Evolutionary conservation across 2,888 invertebrate species (phyloP), one percentile per base, ranked within the genome.

Genomic region (Ochropleura leucogaster): DNA sequence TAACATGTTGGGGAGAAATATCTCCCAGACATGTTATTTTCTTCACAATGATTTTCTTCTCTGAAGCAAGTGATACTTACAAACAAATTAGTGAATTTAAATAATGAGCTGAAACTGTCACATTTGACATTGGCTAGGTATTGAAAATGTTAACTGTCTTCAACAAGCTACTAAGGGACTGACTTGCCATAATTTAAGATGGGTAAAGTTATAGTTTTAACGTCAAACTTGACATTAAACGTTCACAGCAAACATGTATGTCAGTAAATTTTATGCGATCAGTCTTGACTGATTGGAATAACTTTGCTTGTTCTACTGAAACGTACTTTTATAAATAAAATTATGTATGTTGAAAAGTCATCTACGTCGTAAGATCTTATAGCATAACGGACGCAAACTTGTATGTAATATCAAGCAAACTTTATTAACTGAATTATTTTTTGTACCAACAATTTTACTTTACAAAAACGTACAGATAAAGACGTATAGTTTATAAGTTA

Each of bases 281-380:
- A 55, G 47, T 53, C n/a, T 47, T 62, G 18, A 20, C 42, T 55
- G 60, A 76, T 79, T 49, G 49, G 9, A 46, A 3, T 46, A 42
- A 64, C 9, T 49, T 63, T 74, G 18, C 57, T 60, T 60, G 20
- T 40, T 82, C 16, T 67, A 64, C n/a, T 53, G n/a, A 47, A 67
- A 64, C n/a, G 40, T 40, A 55, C 46, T 14, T 40, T 40, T 16
- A 46, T 82, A 42, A 51, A 72, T 67, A 51, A 72, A 72, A 30
- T 53, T 57, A 40, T 14, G 1, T 68, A 40, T 14, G 1, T 68
- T 66, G 14, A 77, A 84, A 84, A 79, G 85, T 80, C 77, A 87
- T 79, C 80, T 82, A 44, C 5, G 66, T 79, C 76, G 72, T 80
- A 80, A 80, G 68, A 81, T 77, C 72, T 77, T 66, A 85, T 72